These are phyloP conservation scores for Dermolepida albohirtum DNA, from an alignment of 2,888 invertebrate species.

Conservation along the genomic window DNA sequence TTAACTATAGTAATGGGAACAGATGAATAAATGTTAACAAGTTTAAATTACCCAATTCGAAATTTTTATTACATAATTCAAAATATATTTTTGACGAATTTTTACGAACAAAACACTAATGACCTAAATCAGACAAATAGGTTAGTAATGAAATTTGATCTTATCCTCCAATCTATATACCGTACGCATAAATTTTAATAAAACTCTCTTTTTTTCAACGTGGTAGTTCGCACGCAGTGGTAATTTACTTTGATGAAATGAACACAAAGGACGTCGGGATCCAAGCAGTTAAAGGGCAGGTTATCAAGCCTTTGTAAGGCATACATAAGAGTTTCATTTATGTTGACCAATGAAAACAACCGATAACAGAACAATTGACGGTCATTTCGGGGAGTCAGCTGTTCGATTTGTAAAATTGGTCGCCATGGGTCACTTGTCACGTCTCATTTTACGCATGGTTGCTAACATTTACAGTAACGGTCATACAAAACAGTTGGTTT, in stretches of 20 bases:
- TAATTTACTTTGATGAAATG: slow-evolving; percentile 26
- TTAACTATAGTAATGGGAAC: too few species aligned
- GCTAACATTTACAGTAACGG: slow-evolving; percentile 43
- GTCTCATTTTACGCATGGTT: slow-evolving; percentile 44
- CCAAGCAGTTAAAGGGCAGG: slow-evolving; percentile 24
- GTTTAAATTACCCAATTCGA: too few species aligned
- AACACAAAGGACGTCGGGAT: slow-evolving; percentile 15
- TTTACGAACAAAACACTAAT: too few species aligned
- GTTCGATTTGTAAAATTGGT: slow-evolving; percentile 42
- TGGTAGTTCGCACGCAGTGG: slow-evolving; percentile 3
- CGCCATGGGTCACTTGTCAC: slow-evolving; percentile 43
- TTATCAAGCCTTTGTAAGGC: slow-evolving; percentile 27
- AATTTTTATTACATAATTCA: too few species aligned
- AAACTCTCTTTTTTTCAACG: too few species aligned
- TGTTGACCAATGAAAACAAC: slow-evolving; percentile 45
- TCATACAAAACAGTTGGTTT: slow-evolving; percentile 29
- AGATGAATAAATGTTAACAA: too few species aligned
- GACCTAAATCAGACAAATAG: too few species aligned
- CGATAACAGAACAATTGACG: slow-evolving; percentile 48
- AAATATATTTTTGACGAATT: too few species aligned
- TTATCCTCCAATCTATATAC: too few species aligned
- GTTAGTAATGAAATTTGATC: too few species aligned
- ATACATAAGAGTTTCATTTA: slow-evolving; percentile 46
- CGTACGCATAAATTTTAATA: too few species aligned
- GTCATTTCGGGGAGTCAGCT: slow-evolving; percentile 44